These are phyloP conservation scores for Palloptera scutellata DNA, from an alignment of 2,888 invertebrate species.

Conservation along the genomic window DNA sequence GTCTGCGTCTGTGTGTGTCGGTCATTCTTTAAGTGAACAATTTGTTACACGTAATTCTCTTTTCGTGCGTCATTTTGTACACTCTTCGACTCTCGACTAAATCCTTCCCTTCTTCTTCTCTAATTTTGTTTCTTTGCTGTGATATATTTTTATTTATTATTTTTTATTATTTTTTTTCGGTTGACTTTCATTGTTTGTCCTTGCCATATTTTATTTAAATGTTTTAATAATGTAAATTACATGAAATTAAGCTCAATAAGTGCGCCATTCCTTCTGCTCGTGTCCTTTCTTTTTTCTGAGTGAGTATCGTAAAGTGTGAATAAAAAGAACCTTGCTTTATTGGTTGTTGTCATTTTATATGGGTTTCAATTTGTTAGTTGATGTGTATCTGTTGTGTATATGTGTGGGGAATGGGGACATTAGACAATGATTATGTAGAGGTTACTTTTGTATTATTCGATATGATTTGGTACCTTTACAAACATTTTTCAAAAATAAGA, in stretches of 20 bases:
- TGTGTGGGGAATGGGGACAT: too few species aligned
- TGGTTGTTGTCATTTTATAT: too few species aligned
- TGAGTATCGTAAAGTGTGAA: too few species aligned
- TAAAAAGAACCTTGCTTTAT: too few species aligned
- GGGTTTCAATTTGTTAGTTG: too few species aligned
- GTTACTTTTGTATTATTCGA: too few species aligned
- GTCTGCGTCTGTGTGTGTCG: constrained; percentile 12
- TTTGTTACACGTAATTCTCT: not conserved
- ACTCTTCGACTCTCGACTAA: not conserved
- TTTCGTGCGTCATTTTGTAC: not conserved
- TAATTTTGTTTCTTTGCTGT: not conserved
- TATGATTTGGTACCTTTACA: too few species aligned
- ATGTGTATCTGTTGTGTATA: too few species aligned
- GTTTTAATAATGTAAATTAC: constrained; percentile 30
- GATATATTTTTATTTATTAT: not conserved
- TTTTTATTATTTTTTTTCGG: not conserved
- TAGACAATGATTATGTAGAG: too few species aligned
- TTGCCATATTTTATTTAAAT: constrained; percentile 31
- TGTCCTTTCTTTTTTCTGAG: not conserved
- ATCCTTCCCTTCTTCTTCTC: not conserved
- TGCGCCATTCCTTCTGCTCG: not conserved
- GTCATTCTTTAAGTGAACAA: not conserved
- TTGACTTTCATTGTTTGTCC: not conserved
- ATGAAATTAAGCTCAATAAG: constrained; percentile 16
- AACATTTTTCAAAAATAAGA: too few species aligned